Evolutionary conservation across 2,113 vertebrate species (phyloP), one percentile per base, ranked within the genome.

Genomic region (Oryzias javanicus): DNA sequence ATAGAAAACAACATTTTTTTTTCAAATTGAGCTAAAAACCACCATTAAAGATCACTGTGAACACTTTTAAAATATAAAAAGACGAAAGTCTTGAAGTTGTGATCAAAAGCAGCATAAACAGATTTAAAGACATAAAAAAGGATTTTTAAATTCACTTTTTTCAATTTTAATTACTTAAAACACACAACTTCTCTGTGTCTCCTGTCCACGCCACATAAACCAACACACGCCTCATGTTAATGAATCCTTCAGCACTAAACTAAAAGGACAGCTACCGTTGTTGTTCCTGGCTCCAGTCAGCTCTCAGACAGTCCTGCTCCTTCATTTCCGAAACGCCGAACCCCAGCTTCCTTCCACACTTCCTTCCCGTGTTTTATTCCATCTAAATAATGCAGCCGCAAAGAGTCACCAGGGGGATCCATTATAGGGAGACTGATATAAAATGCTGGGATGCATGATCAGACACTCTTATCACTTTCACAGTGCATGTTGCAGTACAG

Each of bases 331-430:
- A 80, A 86, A 78, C 64, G 76, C 60, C 57, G 56, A 82, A 60
- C 85, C 69, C 72, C 69, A 27, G 70, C 69, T 80, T 86, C 79
- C 79, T 77, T 78, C 70, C 74, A 75, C 57, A 57, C 72, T 79
- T 84, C 77, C 86, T 84, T 86, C 80, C 50, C 72, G 82, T 78
- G 4, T 88, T 89, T 84, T 87, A 81, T 88, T 88, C 83, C 80
- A 83, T 81, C 82, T 90, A 87, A 90, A 90, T 90, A 87, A 90
- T 87, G 83, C 89, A 88, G 77, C 70, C 61, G 58, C 74, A 79
- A 87, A 77, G 79, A 88, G 80, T 80, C 83, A 83, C 80, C 54
- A 64, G 80, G 83, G 85, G 83, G 78, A 80, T 82, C 79, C 61
- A 84, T 90, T 86, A 87, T 85, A 72, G 69, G 72, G 69, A 61